Conservation (phyloP, 2,797 vertebrate genomes). For the Chrysolophus pictus region DNA sequence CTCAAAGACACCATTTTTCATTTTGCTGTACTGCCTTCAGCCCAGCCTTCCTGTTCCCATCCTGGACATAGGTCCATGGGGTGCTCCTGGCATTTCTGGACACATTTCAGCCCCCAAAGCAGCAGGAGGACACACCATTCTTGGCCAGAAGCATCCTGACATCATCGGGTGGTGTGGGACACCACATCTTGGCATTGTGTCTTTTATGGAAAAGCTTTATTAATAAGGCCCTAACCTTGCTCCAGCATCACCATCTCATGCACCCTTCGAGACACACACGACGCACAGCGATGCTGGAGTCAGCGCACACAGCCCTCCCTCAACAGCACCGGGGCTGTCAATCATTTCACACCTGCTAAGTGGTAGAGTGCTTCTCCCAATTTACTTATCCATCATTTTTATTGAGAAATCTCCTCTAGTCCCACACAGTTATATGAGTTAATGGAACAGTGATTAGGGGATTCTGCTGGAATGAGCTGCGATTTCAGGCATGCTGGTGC, state of each 20-base stretch:
- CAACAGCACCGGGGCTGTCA: slow-evolving; percentile 39
- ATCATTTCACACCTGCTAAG: slow-evolving; percentile 67
- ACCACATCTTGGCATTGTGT: neutral
- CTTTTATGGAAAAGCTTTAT: neutral
- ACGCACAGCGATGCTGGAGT: neutral
- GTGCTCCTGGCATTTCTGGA: neutral
- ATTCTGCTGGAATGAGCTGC: slow-evolving; percentile 41
- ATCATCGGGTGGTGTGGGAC: neutral
- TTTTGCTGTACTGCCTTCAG: neutral
- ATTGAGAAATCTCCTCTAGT: slow-evolving; percentile 74
- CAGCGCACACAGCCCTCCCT: neutral
- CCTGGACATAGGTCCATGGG: neutral
- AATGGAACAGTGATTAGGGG: slow-evolving; percentile 68
- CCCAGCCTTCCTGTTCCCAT: neutral
- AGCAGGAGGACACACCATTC: neutral
- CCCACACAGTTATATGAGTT: slow-evolving; percentile 71
- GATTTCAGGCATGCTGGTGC: slow-evolving; percentile 33
- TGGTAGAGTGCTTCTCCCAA: slow-evolving; percentile 72
- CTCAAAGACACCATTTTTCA: neutral
- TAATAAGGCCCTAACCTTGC: neutral
- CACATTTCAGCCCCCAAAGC: neutral
- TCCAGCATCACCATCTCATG: neutral
- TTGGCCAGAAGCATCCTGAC: neutral
- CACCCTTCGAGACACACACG: rapidly evolving
- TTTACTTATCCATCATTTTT: slow-evolving; percentile 75